Evolutionary conservation across 2,888 invertebrate species (phyloP).

Genomic region (Phrixothrix hirtus): DNA sequence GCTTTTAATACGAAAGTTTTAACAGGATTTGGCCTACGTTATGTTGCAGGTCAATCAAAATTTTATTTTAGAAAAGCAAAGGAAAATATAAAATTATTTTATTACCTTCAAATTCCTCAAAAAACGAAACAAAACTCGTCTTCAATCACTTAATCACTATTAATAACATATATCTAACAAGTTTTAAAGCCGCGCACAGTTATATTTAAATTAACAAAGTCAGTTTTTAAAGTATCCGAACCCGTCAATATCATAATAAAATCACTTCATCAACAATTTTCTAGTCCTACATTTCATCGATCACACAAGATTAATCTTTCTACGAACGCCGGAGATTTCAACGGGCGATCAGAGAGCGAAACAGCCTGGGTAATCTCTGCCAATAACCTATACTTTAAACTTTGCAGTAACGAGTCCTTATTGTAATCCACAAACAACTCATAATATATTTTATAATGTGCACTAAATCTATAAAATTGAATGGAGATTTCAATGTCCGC

Average conservation of each 20-base stretch:
- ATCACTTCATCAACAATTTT: not conserved
- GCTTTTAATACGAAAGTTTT: no score
- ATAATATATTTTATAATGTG: no score
- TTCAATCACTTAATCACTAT: not conserved
- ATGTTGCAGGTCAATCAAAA: no score
- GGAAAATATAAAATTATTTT: not conserved
- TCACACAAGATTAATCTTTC: not conserved
- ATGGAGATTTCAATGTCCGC: not conserved
- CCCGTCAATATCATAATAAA: not conserved
- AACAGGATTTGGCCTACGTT: no score
- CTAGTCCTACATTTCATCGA: not conserved
- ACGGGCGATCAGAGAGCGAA: not conserved
- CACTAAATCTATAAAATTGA: no score
- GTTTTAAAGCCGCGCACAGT: not conserved
- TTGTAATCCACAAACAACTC: not conserved
- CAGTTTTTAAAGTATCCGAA: not conserved
- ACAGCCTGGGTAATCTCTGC: not conserved
- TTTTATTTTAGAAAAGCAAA: no score
- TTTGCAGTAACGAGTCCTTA: no score
- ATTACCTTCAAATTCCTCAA: not conserved
- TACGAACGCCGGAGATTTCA: not conserved
- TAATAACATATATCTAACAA: not conserved
- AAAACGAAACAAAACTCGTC: not conserved
- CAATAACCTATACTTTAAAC: not conserved
- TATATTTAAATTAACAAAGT: not conserved